These are phyloP conservation scores for Euspilapteryx auroguttella DNA, from an alignment of 2,888 invertebrate species.

Conservation along the genomic window DNA sequence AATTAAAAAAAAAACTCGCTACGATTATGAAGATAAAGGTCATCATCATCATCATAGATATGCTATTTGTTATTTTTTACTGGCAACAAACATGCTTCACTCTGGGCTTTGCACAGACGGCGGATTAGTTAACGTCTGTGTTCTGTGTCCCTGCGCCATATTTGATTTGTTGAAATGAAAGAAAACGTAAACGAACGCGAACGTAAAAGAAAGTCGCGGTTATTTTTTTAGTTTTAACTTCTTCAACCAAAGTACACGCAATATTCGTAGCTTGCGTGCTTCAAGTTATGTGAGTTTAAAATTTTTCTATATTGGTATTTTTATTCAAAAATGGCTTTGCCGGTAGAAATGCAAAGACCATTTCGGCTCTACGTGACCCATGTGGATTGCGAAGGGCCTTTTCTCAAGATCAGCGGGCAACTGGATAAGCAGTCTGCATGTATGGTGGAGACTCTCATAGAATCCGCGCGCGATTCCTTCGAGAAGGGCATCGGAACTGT, in stretches of 20 bases:
- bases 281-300: constrained; percentile 3
- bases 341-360: constrained; percentile 26
- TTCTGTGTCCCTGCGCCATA: no score
- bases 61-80: no score
- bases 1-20: no score
- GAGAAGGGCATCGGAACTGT: constrained; percentile 46
- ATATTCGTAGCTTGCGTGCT: no score
- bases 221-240: neutral
- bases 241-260: no score
- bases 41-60: no score
- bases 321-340: constrained; percentile 26
- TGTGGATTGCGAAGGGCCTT: constrained; percentile 69
- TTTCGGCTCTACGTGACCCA: constrained; percentile 64
- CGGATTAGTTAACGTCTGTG: no score
- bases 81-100: no score
- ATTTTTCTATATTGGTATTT: constrained; percentile 4
- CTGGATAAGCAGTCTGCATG: constrained; percentile 58
- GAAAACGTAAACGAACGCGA: no score
- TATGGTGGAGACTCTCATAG: constrained; percentile 56
- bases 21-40: no score
- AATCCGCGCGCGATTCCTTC: constrained; percentile 30
- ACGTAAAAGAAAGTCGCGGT: neutral
- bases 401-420: constrained; percentile 75
- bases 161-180: neutral
- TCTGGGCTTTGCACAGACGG: no score